phyloP scores from a whole-genome alignment of 2,888 invertebrate genomes.

The Microctonus brassicae region DNA sequence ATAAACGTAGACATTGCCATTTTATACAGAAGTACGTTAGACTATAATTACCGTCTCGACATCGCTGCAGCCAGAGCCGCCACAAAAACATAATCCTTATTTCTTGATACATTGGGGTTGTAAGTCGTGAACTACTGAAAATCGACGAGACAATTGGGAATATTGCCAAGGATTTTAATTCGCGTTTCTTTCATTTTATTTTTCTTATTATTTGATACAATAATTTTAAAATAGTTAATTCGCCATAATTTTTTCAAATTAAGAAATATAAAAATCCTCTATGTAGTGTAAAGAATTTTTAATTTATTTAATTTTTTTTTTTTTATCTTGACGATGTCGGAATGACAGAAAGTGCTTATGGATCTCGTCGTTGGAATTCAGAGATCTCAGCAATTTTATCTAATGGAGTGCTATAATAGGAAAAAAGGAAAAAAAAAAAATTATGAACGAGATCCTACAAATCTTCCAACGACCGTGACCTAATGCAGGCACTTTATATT shows the following conservation, averaged over 20 bases:
- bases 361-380: constrained; percentile 24
- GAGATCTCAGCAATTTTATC: constrained; percentile 18
- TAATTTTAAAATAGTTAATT: no score
- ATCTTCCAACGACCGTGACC: constrained; percentile 27
- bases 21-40: constrained; percentile 4
- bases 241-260: no score
- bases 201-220: neutral
- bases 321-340: neutral
- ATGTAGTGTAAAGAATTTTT: neutral
- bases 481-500: constrained; percentile 7
- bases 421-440: constrained; percentile 4
- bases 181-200: neutral
- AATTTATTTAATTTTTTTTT: neutral
- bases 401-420: constrained; percentile 16
- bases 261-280: no score
- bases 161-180: constrained; percentile 48
- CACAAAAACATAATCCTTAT: constrained; percentile 55
- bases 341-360: neutral
- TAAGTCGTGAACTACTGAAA: constrained; percentile 31
- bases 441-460: neutral
- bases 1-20: neutral
- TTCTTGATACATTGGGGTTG: constrained; percentile 50
- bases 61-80: constrained; percentile 12
- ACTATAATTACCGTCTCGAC: constrained; percentile 51
- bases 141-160: constrained; percentile 60